phyloP scores from a whole-genome alignment of 2,113 vertebrate species.

The Hippocampus comes region DNA sequence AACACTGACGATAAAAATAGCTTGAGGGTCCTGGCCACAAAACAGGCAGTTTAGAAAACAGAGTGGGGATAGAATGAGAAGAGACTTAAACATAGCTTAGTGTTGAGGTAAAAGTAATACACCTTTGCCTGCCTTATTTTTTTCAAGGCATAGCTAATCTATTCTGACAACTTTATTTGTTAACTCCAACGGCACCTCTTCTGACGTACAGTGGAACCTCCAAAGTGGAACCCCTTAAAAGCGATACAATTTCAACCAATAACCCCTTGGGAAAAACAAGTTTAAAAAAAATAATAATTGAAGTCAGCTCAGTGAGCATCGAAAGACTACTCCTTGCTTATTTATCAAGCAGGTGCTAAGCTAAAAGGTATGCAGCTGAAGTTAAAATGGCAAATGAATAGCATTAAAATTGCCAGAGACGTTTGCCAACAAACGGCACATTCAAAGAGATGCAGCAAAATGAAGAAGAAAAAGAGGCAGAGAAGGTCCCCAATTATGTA shows the following conservation, averaged over 20 bases:
- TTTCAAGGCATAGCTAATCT: slow-evolving; percentile 39
- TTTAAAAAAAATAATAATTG: too few relatives aligned
- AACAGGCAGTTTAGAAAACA: slow-evolving; percentile 49
- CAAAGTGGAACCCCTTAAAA: not conserved
- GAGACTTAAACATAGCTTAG: slow-evolving; percentile 18
- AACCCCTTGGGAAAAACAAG: not conserved
- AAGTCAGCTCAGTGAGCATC: too few relatives aligned
- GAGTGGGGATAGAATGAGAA: slow-evolving; percentile 12
- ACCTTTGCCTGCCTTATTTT: slow-evolving; percentile 31
- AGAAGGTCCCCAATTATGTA: not conserved
- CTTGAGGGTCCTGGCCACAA: slow-evolving; percentile 60
- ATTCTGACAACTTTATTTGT: slow-evolving; percentile 31
- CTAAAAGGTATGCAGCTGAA: too few relatives aligned
- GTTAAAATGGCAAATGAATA: too few relatives aligned
- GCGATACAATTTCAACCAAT: not conserved
- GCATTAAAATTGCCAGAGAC: too few relatives aligned
- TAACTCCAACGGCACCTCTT: not conserved
- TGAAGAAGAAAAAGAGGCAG: not conserved
- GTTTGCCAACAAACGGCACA: not conserved
- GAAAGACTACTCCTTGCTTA: too few relatives aligned
- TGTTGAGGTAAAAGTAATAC: slow-evolving; percentile 50
- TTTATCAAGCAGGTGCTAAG: too few relatives aligned
- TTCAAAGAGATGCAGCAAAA: not conserved
- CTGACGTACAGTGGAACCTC: not conserved
- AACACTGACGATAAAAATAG: slow-evolving; percentile 32